Conservation (phyloP, 2,797 vertebrate species). For the Pangasius sanitwongsei region DNA sequence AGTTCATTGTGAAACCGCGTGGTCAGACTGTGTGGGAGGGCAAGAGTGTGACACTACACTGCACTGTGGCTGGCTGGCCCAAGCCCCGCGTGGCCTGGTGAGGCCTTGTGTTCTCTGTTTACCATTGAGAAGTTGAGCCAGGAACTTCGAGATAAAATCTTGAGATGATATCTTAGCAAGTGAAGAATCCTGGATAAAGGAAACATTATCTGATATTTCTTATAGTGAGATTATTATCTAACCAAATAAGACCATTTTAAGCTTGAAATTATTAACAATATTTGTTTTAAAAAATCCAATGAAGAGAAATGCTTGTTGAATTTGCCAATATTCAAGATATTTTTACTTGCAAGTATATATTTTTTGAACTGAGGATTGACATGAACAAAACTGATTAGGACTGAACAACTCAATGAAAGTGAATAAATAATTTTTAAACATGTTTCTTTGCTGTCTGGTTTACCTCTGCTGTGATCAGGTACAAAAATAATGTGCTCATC, state of each 20-base stretch:
- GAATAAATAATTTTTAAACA: background rate
- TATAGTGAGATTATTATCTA: background rate
- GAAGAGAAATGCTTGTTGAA: background rate
- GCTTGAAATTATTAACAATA: background rate
- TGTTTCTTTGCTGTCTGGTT: background rate
- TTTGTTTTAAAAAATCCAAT: background rate
- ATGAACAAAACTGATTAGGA: background rate
- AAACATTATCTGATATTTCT: background rate
- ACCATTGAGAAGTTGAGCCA: background rate
- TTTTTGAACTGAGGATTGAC: background rate
- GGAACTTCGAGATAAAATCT: background rate
- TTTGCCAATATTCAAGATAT: background rate
- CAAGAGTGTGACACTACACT: slow-evolving; percentile 85
- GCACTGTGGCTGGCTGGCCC: slow-evolving; percentile 93
- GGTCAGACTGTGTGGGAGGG: slow-evolving; percentile 96
- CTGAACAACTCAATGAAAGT: background rate
- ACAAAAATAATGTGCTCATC: slow-evolving; percentile 97
- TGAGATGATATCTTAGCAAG: background rate
- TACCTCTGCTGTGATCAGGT: slow-evolving; percentile 75
- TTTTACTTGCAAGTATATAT: background rate
- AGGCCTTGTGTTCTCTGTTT: slow-evolving; percentile 48
- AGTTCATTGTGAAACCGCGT: slow-evolving; percentile 89
- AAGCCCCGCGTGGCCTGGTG: slow-evolving; percentile 92
- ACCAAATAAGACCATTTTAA: background rate
- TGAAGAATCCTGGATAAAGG: background rate